Evolutionary conservation across 2,888 invertebrate genomes (phyloP).

Genomic region (Polymixis flavicincta): DNA sequence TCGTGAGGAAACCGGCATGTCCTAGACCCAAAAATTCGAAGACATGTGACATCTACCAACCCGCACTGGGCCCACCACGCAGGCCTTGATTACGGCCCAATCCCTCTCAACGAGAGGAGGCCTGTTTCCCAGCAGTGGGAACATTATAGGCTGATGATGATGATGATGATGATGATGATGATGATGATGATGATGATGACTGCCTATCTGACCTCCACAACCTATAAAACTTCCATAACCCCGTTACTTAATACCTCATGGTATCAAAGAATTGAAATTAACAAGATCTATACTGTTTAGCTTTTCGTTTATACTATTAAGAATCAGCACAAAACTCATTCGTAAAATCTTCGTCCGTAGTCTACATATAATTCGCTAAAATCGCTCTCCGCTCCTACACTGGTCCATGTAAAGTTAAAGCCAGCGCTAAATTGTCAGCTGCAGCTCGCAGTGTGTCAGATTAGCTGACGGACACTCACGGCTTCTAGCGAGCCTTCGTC

Average conservation of each 20-base stretch:
- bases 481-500: slow-evolving; percentile 30
- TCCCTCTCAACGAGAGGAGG: too few species aligned
- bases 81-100: too few species aligned
- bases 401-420: slow-evolving; percentile 52
- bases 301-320: background rate
- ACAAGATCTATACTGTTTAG: background rate
- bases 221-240: background rate
- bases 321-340: background rate
- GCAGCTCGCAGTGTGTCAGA: slow-evolving; percentile 70
- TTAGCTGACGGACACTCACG: slow-evolving; percentile 68
- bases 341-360: background rate
- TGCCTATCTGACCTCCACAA: too few species aligned
- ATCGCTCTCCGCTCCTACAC: slow-evolving; percentile 29
- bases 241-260: background rate
- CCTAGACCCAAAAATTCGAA: too few species aligned
- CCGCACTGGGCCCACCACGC: too few species aligned
- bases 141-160: too few species aligned
- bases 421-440: slow-evolving; percentile 74
- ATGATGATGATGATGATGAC: too few species aligned
- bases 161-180: too few species aligned
- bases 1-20: too few species aligned
- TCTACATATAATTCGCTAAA: background rate
- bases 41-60: too few species aligned
- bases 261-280: background rate
- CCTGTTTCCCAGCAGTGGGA: too few species aligned